A percentile compares a stretch with the other conserved stretches of the same genome.
Conservation (phyloP, 1,140 invertebrate genomes). For the Leguminivora glycinivorella region DNA sequence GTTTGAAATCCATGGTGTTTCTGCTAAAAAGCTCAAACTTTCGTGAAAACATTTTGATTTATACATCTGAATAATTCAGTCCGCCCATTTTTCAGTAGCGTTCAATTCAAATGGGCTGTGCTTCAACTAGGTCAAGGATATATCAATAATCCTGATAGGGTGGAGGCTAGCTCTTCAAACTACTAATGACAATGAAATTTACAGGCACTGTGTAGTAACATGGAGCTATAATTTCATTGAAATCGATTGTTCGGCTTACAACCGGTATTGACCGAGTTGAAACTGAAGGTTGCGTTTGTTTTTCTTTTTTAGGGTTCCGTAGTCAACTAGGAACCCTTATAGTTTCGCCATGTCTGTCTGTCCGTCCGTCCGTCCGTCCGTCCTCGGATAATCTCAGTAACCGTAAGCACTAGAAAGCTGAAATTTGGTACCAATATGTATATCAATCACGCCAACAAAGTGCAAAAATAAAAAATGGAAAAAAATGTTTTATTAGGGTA, state of each 20-base stretch:
- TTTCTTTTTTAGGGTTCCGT: too few relatives aligned
- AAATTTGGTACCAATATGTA: too few relatives aligned
- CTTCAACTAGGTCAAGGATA: constrained; percentile 26
- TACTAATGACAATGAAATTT: constrained; percentile 18
- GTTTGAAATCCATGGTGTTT: neutral
- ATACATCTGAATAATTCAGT: constrained; percentile 30
- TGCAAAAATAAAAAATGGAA: too few relatives aligned
- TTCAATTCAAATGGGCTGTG: constrained; percentile 16
- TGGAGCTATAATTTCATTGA: neutral
- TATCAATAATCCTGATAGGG: constrained; percentile 27
- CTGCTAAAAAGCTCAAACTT: constrained; percentile 3
- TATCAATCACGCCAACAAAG: too few relatives aligned
- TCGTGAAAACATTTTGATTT: constrained; percentile 25
- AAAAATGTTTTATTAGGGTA: too few relatives aligned
- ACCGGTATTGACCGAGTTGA: neutral
- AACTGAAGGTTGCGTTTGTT: too few relatives aligned
- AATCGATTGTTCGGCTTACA: constrained; percentile 10
- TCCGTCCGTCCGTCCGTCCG: too few relatives aligned
- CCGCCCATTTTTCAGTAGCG: constrained; percentile 23
- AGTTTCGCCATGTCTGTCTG: too few relatives aligned
- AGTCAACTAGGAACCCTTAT: too few relatives aligned
- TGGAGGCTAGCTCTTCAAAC: constrained; percentile 7
- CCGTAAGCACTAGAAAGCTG: too few relatives aligned
- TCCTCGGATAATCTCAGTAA: too few relatives aligned
- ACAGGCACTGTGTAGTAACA: neutral